phyloP scores from a whole-genome alignment of 2,888 invertebrate genomes.

The Pammene aurita region DNA sequence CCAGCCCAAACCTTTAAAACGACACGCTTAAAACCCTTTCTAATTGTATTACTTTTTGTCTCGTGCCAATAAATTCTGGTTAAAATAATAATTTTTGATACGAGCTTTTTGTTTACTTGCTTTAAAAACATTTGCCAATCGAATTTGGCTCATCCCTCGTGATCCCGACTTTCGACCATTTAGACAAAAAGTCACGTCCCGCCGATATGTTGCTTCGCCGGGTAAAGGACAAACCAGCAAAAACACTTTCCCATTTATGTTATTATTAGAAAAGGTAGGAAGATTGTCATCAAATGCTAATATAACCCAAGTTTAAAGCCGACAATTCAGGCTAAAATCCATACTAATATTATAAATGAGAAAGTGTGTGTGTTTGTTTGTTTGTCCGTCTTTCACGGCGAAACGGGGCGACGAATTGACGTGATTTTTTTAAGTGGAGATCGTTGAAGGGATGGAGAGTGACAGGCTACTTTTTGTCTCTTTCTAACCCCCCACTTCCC shows the following conservation, averaged over 20 bases:
- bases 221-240: conserved; percentile 8
- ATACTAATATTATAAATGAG: too few species aligned
- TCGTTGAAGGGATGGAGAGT: too few species aligned
- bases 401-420: too few species aligned
- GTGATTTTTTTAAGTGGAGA: too few species aligned
- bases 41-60: conserved; percentile 13
- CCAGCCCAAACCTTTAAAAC: conserved; percentile 4
- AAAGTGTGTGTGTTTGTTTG: too few species aligned
- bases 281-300: not conserved
- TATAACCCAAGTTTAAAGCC: too few species aligned
- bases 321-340: too few species aligned
- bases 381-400: too few species aligned
- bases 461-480: too few species aligned
- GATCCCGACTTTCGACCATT: conserved; percentile 5
- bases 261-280: not conserved
- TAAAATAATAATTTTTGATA: not conserved
- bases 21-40: conserved; percentile 13
- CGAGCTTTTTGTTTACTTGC: not conserved
- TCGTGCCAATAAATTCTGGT: conserved; percentile 3
- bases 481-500: too few species aligned
- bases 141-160: conserved; percentile 12
- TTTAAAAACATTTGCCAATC: conserved; percentile 3
- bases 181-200: conserved; percentile 8
- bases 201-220: conserved; percentile 8
- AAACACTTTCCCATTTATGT: conserved; percentile 8